These are phyloP conservation scores for Leptinotarsa defecta DNA, from an alignment of 1,140 invertebrate species.

Conservation along the genomic window DNA sequence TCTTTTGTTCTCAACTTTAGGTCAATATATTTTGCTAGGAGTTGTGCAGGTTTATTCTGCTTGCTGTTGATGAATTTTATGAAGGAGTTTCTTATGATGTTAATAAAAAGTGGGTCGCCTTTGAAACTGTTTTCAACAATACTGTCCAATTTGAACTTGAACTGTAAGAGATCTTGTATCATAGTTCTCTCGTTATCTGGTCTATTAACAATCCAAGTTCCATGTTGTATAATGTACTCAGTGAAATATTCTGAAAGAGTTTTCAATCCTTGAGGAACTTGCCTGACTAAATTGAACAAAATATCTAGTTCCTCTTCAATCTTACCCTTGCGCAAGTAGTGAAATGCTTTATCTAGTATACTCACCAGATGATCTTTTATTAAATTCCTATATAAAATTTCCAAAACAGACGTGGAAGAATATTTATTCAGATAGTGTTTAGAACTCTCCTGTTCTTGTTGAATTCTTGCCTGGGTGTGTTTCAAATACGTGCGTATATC, in stretches of 20 bases:
- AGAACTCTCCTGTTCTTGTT: constrained; percentile 90
- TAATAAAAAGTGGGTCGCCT: constrained; percentile 90
- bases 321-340: constrained; percentile 86
- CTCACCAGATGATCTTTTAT: constrained; percentile 85
- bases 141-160: constrained; percentile 96
- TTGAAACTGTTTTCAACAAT: constrained; percentile 89
- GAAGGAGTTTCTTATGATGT: constrained; percentile 93
- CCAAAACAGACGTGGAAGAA: constrained; percentile 12
- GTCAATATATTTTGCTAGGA: constrained; percentile 77
- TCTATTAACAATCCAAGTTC: constrained; percentile 92
- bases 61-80: constrained; percentile 96
- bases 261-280: constrained; percentile 86
- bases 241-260: constrained; percentile 89
- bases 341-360: constrained; percentile 90
- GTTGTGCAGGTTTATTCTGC: constrained; percentile 95
- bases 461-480: constrained; percentile 88
- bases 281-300: constrained; percentile 83
- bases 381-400: constrained; percentile 67
- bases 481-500: constrained; percentile 90
- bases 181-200: constrained; percentile 95
- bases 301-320: constrained; percentile 81
- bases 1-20: constrained; percentile 86
- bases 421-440: constrained; percentile 83
- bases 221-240: constrained; percentile 93
- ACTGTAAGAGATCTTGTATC: constrained; percentile 93